Conservation (phyloP, 2,888 invertebrate genomes). For the Alviniconcha strummeri region DNA sequence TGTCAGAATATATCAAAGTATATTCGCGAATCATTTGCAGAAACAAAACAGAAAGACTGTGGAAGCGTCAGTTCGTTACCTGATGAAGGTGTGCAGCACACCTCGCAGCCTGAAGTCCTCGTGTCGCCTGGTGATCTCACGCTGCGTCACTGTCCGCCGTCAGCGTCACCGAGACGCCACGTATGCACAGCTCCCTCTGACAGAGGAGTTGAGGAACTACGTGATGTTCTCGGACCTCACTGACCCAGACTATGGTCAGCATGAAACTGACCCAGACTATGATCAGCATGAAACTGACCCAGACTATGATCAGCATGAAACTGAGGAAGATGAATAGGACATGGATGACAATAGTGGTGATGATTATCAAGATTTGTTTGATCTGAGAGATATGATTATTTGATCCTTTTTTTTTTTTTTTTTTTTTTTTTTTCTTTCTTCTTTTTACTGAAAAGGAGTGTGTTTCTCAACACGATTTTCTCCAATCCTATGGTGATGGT, state of each 20-base stretch:
- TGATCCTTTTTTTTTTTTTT: no score
- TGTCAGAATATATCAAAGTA: not conserved
- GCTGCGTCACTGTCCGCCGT: not conserved
- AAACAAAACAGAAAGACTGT: not conserved
- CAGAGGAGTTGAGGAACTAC: not conserved
- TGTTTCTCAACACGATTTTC: no score
- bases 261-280: not conserved
- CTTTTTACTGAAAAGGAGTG: no score
- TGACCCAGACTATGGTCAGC: not conserved
- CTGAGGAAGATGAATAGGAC: not conserved
- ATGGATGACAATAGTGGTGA: not conserved
- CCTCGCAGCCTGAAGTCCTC: slow-evolving; percentile 14
- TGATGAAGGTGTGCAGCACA: not conserved
- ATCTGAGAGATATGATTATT: no score
- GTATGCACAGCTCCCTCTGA: not conserved
- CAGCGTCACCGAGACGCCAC: not conserved
- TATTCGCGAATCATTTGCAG: not conserved
- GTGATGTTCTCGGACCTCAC: not conserved
- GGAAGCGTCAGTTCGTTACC: not conserved
- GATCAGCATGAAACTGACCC: not conserved
- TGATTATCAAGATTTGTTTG: no score
- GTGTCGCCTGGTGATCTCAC: slow-evolving; percentile 21
- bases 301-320: no score
- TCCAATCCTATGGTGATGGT: no score
- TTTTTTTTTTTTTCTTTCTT: no score